Base-by-base conservation (phyloP, 2,797 vertebrate species). In the Sebastolobus altivelis region DNA sequence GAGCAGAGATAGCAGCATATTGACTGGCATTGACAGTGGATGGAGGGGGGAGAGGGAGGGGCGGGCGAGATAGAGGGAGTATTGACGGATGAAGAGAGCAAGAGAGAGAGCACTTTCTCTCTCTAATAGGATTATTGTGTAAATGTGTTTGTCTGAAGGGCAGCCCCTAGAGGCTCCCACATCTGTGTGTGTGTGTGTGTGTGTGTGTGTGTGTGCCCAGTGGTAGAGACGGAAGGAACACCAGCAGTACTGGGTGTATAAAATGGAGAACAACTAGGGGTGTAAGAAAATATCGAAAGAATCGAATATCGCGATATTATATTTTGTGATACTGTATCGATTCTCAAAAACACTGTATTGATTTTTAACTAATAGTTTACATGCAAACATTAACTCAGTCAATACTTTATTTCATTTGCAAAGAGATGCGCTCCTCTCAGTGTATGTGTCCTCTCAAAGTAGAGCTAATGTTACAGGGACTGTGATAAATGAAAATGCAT, bases 111-210 rank as follows among this genome's bases (percentile, higher is more conserved):
- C 78, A 74, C 72, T 89, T 79, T 85, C 84, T 82, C 58, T 35
- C 60, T 72, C 78, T 91, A 92, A 92, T 89, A 90, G 88, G 89
- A 92, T 92, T 94, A 91, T 82, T 77, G 84, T 86, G 75, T 83
- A 87, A 88, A 90, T 83, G 89, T 88, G 82, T 85, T 86, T 82
- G 81, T 87, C 67, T 87, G 76, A 82, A 81, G 75, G 70, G 79
- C 80, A 31, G 59, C 65, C 83, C 80, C 79, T 56, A 69, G 83
- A 85, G 80, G 20, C 49, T 65, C 20, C n/a, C 54, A 66, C 27
- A 35, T 29, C 3, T 72, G 29, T 58, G 37, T 65, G 76, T 58
- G 55, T 62, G 55, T 22, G 18, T 40, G 59, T 31, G 33, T 18
- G 43, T 67, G 61, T 58, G 55, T 70, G 43, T 72, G 62, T 74